Evolutionary conservation across 2,888 invertebrate species (phyloP), one percentile per base, ranked within the genome.

Genomic region (Ctena decussata): DNA sequence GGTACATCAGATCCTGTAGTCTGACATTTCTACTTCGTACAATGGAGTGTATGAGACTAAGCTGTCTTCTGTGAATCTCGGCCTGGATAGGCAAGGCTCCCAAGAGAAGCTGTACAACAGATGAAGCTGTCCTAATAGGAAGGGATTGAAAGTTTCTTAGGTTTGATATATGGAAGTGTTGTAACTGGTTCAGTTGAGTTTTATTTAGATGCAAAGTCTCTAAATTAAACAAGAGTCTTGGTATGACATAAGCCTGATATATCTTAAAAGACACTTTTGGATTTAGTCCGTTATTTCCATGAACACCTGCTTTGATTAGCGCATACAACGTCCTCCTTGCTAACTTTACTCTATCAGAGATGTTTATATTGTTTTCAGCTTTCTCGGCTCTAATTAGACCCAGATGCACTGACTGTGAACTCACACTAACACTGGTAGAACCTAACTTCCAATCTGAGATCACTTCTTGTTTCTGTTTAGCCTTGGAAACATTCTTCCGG

Each of bases 201-300:
- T 21, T 57, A n/a, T 27, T 1, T 15, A 74, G 60, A 27, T 30
- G 35, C 18, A 80, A 24, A 27, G 80, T 80, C 41, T 80, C 46
- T 1, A 80, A n/a, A n/a, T 41, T 37, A 24, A 18, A 73, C 12
- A 80, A 39, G 1, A 65, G 44, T 32, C 73, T 39, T n/a, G 80
- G 80, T 11, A 46, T 11, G 3, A 73, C 39, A 53, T 71, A 78
- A 32, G 53, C 35, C 46, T 65, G 74, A 44, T 46, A 73, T 41
- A 65, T 73, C 27, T 73, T 80, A 35, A 18, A 73, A 27, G 80
- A 80, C n/a, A 72, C 72, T 65, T 72, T 80, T 30, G 78, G 70
- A 27, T 80, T 73, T 1, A 80, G 65, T 1, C 53, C 78, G 21
- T 78, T 78, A 12, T 32, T 35, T 15, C 78, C 80, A 27, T 74